phyloP scores from a whole-genome alignment of 2,888 invertebrate species.

The Lasioglossum leucozonium region DNA sequence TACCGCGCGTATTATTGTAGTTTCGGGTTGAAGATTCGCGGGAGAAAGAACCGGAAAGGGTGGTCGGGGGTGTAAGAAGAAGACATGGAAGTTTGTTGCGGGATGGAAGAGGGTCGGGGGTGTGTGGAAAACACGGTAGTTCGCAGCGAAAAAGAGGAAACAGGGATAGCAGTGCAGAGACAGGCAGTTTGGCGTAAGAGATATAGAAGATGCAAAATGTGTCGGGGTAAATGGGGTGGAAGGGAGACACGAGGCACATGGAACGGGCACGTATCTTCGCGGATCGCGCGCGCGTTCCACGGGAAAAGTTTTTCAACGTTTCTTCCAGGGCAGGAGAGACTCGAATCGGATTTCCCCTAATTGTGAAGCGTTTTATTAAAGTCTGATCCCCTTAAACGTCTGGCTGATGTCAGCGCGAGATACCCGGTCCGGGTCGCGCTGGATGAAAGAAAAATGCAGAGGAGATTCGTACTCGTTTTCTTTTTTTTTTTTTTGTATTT shows the following conservation, averaged over 20 bases:
- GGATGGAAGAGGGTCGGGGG: background rate
- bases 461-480: background rate
- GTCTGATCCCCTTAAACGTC: conserved; percentile 18
- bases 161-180: background rate
- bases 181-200: conserved; percentile 13
- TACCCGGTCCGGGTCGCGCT: background rate
- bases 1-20: background rate
- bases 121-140: background rate
- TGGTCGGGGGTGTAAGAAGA: background rate
- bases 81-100: conserved; percentile 7
- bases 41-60: conserved; percentile 3
- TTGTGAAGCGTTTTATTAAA: conserved; percentile 46
- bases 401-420: background rate
- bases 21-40: background rate
- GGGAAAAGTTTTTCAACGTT: conserved; percentile 10
- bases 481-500: conserved; percentile 8
- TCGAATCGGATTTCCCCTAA: conserved; percentile 60
- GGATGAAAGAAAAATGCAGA: background rate
- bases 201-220: conserved; percentile 11
- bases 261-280: background rate
- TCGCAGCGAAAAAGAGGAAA: conserved; percentile 6
- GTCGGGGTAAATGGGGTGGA: conserved; percentile 5
- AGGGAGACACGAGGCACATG: background rate
- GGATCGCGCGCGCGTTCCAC: conserved; percentile 21
- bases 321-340: background rate